phyloP scores from a whole-genome alignment of 2,797 vertebrate genomes.

The Poecilia gillii region DNA sequence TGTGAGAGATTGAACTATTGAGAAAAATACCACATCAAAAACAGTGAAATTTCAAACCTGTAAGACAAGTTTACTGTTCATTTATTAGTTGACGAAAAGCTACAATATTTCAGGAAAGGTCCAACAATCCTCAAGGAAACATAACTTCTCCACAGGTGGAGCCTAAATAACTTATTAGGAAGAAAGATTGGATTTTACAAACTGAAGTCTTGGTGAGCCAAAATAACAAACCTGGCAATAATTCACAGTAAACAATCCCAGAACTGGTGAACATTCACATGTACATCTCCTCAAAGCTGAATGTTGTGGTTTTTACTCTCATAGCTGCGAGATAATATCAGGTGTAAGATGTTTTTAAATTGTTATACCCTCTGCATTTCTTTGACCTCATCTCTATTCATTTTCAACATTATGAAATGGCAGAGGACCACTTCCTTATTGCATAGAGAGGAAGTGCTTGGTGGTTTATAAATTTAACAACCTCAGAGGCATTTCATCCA shows the following conservation, averaged over 20 bases:
- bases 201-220: conserved; percentile 41
- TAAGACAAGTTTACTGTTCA: conserved; percentile 60
- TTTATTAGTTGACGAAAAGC: conserved; percentile 65
- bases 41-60: conserved; percentile 63
- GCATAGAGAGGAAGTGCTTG: not conserved
- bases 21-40: conserved; percentile 69
- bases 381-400: not conserved
- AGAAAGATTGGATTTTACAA: conserved; percentile 48
- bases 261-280: conserved; percentile 15
- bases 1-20: conserved; percentile 60
- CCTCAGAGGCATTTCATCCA: not conserved
- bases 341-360: conserved; percentile 37
- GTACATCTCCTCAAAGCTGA: conserved; percentile 5
- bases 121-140: conserved; percentile 16
- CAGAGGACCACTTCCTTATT: not conserved
- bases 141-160: conserved; percentile 51
- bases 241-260: conserved; percentile 43
- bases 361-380: conserved; percentile 20
- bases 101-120: conserved; percentile 23
- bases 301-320: conserved; percentile 6
- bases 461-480: not conserved
- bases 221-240: conserved; percentile 42
- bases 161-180: conserved; percentile 45
- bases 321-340: conserved; percentile 45
- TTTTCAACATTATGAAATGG: not conserved